Conservation (phyloP, 2,113 vertebrate genomes). For the Amphiprion percula region DNA sequence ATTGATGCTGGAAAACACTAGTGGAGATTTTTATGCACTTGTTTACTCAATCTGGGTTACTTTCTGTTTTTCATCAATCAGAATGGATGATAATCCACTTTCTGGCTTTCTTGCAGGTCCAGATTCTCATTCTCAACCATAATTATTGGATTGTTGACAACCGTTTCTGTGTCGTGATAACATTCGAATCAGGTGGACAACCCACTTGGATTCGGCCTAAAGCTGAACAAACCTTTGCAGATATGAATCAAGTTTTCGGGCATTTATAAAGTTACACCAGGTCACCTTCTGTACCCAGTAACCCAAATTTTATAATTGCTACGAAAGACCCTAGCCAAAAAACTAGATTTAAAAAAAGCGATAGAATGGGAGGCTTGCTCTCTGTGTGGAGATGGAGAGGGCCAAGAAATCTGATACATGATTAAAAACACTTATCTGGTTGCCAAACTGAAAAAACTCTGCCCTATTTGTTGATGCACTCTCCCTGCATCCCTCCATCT, state of each 20-base stretch:
- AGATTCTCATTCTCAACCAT: no score
- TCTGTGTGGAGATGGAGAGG: slow-evolving; percentile 18
- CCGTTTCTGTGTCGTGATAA: no score
- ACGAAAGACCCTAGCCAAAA: slow-evolving; percentile 21
- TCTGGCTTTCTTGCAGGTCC: no score
- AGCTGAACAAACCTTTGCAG: slow-evolving; percentile 7
- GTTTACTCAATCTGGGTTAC: no score
- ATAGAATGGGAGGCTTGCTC: slow-evolving; percentile 8
- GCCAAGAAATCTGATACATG: slow-evolving; percentile 36
- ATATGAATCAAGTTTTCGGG: slow-evolving; percentile 28
- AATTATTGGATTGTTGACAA: no score
- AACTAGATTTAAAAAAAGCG: neutral
- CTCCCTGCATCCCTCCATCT: slow-evolving; percentile 1
- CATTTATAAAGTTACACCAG: neutral
- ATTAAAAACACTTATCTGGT: slow-evolving; percentile 36
- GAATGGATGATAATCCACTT: no score
- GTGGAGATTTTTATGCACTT: no score
- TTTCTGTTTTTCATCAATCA: no score
- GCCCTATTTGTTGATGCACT: neutral
- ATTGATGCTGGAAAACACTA: no score
- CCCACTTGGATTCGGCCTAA: neutral
- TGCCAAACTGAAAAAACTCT: slow-evolving; percentile 4
- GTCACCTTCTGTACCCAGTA: slow-evolving; percentile 13
- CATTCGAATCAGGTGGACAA: neutral
- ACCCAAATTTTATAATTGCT: slow-evolving; percentile 32